Conservation (phyloP, 2,888 invertebrate species). For the Quadriops clusia region DNA sequence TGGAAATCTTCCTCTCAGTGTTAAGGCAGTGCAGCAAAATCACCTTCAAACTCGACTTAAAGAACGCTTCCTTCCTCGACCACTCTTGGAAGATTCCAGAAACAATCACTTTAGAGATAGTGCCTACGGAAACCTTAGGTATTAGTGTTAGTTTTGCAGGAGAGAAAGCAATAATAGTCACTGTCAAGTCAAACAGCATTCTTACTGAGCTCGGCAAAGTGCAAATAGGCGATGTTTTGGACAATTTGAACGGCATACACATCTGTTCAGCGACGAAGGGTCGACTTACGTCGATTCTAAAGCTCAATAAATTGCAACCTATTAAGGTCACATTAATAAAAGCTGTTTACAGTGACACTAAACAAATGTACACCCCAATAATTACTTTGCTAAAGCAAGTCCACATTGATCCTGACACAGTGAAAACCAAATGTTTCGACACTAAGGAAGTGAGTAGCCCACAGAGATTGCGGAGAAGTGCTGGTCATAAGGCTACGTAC, state of each 20-base stretch:
- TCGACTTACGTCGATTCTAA: constrained; percentile 39
- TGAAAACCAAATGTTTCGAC: constrained; percentile 18
- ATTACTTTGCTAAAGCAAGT: constrained; percentile 26
- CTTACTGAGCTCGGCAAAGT: constrained; percentile 50
- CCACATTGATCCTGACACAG: constrained; percentile 23
- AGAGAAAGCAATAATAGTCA: constrained; percentile 46
- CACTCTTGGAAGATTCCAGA: constrained; percentile 49
- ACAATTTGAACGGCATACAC: constrained; percentile 47
- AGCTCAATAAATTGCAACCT: constrained; percentile 37
- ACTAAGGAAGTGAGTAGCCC: too few species aligned
- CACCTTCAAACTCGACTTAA: constrained; percentile 41
- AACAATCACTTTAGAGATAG: constrained; percentile 43
- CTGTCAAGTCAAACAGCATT: constrained; percentile 46
- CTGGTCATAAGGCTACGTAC: constrained; percentile 38
- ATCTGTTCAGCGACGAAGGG: constrained; percentile 39
- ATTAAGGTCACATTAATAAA: constrained; percentile 41
- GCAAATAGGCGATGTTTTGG: constrained; percentile 49
- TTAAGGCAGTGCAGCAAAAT: constrained; percentile 41
- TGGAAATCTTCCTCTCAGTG: constrained; percentile 46
- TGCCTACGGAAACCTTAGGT: constrained; percentile 50
- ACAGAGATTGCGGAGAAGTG: too few species aligned
- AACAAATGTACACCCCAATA: constrained; percentile 39
- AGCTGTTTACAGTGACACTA: constrained; percentile 34
- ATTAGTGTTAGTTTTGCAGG: constrained; percentile 48
- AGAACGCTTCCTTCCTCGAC: constrained; percentile 50